phyloP scores from a whole-genome alignment of 2,888 invertebrate species.

The Branchipolynoe longqiensis region DNA sequence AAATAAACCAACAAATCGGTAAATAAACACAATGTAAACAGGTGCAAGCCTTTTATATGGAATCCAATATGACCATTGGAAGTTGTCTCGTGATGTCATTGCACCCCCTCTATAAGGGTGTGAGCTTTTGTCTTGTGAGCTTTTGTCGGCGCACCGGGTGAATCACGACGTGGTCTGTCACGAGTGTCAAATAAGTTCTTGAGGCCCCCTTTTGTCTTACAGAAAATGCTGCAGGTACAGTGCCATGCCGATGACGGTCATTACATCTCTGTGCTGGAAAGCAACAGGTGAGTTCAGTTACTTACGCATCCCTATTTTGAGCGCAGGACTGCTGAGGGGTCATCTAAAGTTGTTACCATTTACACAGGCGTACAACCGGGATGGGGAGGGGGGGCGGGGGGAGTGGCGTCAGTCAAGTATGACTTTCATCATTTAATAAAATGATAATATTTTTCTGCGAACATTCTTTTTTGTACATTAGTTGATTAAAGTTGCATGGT shows the following conservation, averaged over 20 bases:
- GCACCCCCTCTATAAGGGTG: too few relatives aligned
- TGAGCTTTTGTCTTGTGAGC: too few relatives aligned
- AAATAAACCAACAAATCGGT: too few relatives aligned
- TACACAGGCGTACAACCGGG: background rate
- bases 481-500: background rate
- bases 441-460: background rate
- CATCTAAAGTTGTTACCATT: background rate
- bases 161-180: too few relatives aligned
- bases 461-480: background rate
- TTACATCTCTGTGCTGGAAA: slow-evolving; percentile 12
- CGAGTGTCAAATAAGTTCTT: too few relatives aligned
- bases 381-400: background rate
- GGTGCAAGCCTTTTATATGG: too few relatives aligned
- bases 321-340: background rate
- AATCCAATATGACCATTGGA: too few relatives aligned
- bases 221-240: slow-evolving; percentile 9
- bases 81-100: too few relatives aligned
- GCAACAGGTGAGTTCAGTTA: background rate
- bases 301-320: background rate
- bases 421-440: background rate
- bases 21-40: too few relatives aligned
- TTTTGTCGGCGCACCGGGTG: too few relatives aligned
- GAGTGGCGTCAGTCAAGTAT: background rate
- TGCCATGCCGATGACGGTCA: background rate
- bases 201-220: background rate